Conservation (phyloP, 2,888 invertebrate species). For the Acrobasis suavella region DNA sequence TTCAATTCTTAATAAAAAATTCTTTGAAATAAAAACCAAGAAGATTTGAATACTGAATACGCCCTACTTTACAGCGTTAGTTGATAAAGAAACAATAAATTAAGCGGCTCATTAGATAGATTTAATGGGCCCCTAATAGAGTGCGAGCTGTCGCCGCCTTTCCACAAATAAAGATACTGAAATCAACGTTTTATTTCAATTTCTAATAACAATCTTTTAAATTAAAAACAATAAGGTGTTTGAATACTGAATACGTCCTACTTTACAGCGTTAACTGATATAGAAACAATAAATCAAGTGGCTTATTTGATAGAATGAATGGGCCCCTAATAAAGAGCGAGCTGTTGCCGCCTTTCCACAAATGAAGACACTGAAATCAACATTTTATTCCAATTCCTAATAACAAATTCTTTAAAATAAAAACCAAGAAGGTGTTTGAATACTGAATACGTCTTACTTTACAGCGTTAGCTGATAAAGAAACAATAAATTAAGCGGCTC, state of each 20-base stretch:
- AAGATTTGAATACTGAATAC: slow-evolving; percentile 29
- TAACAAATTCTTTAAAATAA: slow-evolving; percentile 1
- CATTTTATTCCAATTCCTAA: too few relatives aligned
- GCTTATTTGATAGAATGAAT: too few relatives aligned
- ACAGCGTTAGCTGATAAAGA: slow-evolving; percentile 63
- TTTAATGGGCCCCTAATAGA: slow-evolving; percentile 75
- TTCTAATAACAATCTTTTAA: too few relatives aligned
- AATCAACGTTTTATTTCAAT: too few relatives aligned
- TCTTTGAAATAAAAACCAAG: slow-evolving; percentile 10
- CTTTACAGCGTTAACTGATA: too few relatives aligned
- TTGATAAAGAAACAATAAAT: slow-evolving; percentile 70
- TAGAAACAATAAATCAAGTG: too few relatives aligned
- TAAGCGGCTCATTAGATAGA: slow-evolving; percentile 75
- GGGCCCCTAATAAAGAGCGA: too few relatives aligned
- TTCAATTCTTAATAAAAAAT: background rate
- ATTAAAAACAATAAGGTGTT: too few relatives aligned
- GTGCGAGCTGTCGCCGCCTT: slow-evolving; percentile 66
- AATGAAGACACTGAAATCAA: too few relatives aligned
- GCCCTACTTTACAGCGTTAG: slow-evolving; percentile 54
- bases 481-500: slow-evolving; percentile 74
- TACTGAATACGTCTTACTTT: slow-evolving; percentile 38
- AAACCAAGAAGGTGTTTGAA: slow-evolving; percentile 22
- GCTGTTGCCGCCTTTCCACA: too few relatives aligned
- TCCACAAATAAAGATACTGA: slow-evolving; percentile 50
- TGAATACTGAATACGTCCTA: slow-evolving; percentile 23